Evolutionary conservation across 2,113 vertebrate genomes (phyloP), one percentile per base, ranked within the genome.

Genomic region (Smithornis capensis): DNA sequence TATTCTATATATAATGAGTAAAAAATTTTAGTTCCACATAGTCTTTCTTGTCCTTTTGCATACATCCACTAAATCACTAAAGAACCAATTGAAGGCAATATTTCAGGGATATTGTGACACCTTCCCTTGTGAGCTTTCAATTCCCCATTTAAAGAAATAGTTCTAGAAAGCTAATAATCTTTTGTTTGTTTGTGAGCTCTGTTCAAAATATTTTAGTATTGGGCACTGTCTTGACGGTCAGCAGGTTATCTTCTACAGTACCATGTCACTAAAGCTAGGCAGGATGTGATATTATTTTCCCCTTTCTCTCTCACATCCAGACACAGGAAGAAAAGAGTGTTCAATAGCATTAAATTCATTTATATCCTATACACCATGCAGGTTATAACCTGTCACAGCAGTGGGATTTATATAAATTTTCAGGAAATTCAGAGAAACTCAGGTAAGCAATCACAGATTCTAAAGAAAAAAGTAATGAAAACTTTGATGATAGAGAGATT

Each of bases 341-440:
- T 92, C 88, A 53, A 33, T 13, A 90, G 23, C 31, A 71, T 81
- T 92, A 90, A 71, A 19, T 92, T 89, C 60, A 44, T 63, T 92
- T 90, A 40, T 80, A 94, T 81, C 60, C 71, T 71, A 53, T 62
- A 81, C 37, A 44, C 35, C 4, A 2, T 40, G 75, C 42, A 95
- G 80, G 79, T 89, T 94, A 87, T 85, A 87, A 90, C 70, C 78
- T 87, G 64, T 87, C 73, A 79, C 52, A 90, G 62, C 52, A 63
- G 31, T 89, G 65, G 64, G 56, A 84, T 90, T 88, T 89, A 92
- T 94, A 93, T 71, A 87, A 71, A 78, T 89, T 88, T 96, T 85
- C 73, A 93, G 52, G 18, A 95, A 37, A 28, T 4, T 6, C 83
- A 89, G 35, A 87, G 55, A 86, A 95, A 85, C 24, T 79, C 63